These are phyloP conservation scores for Troides helena DNA, from an alignment of 2,888 invertebrate genomes.

Conservation along the genomic window DNA sequence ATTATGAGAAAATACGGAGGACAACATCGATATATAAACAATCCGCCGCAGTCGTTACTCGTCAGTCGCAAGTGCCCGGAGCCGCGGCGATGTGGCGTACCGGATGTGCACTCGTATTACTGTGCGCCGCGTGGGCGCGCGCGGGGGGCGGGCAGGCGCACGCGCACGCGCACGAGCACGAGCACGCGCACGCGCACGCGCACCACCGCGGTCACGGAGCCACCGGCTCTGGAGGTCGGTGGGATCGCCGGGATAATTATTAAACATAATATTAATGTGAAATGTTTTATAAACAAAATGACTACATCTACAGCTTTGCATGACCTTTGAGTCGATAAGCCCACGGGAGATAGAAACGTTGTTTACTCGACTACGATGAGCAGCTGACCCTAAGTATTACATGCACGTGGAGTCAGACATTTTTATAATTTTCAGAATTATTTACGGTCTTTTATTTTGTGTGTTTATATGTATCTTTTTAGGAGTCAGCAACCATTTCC, in stretches of 20 bases:
- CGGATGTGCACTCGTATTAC: background rate
- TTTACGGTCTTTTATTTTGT: too few relatives aligned
- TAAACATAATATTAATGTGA: background rate
- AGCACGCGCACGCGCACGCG: slow-evolving; percentile 1
- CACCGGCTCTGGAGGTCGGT: slow-evolving; percentile 9
- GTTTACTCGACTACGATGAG: background rate
- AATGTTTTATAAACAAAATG: background rate
- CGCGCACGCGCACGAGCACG: slow-evolving; percentile 5
- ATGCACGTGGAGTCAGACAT: background rate
- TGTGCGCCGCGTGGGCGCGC: background rate
- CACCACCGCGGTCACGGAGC: background rate
- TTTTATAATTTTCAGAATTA: background rate
- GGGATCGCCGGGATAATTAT: background rate
- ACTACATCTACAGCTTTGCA: too few relatives aligned
- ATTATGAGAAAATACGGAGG: background rate
- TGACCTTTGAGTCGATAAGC: background rate
- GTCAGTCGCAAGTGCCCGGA: background rate
- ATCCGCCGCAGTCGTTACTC: background rate
- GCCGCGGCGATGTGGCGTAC: slow-evolving; percentile 3
- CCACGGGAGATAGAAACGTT: background rate
- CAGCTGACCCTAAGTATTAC: background rate
- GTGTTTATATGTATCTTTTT: too few relatives aligned
- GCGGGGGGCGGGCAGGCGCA: slow-evolving; percentile 1
- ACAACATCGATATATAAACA: background rate
- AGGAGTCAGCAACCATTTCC: too few relatives aligned